Evolutionary conservation across 2,797 vertebrate genomes (phyloP), one percentile per base, ranked within the genome.

Genomic region (Pseudopleuronectes americanus): DNA sequence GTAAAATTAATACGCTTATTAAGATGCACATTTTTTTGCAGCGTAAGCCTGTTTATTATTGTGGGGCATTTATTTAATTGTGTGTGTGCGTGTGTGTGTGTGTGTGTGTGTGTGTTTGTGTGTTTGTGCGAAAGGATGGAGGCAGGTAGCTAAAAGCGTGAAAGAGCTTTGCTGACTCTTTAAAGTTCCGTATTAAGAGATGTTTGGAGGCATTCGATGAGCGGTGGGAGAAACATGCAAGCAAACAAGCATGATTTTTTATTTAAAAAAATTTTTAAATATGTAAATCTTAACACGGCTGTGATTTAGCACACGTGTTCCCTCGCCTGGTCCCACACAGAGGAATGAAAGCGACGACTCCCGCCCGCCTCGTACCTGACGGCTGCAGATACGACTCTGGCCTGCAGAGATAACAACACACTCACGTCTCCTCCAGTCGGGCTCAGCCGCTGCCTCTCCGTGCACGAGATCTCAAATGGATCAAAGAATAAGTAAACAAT

Each of bases 1-100:
- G 57, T 43, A 48, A 86, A 86, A 87, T 89, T 74, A 88, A 82
- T 80, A 68, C 13, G 64, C 77, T 81, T 79, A 89, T 80, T 87
- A 87, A 77, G 33, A 89, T 84, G 86, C 79, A 77, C 1, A 49
- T 64, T 83, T 85, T 57, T 89, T 57, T 89, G 89, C 85, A 55
- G 66, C 2, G 67, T 83, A 74, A 86, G 88, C 74, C 28, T 8
- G 52, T 86, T 89, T 77, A 68, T 89, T 77, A 68, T 71, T 76
- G 65, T 74, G 71, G 47, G 51, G 66, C 58, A 58, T 68, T 80
- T 53, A 66, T 64, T 43, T 38, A 68, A 48, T 17, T 41, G 48
- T 66, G 72, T 52, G 28, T 31, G 28, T 28, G 60, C 59, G 57
- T 23, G 4, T 63, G 8, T 62, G 60, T 62, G 41, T 38, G 38